Evolutionary conservation across 2,113 vertebrate species (phyloP).

Genomic region (Aphelocoma coerulescens): DNA sequence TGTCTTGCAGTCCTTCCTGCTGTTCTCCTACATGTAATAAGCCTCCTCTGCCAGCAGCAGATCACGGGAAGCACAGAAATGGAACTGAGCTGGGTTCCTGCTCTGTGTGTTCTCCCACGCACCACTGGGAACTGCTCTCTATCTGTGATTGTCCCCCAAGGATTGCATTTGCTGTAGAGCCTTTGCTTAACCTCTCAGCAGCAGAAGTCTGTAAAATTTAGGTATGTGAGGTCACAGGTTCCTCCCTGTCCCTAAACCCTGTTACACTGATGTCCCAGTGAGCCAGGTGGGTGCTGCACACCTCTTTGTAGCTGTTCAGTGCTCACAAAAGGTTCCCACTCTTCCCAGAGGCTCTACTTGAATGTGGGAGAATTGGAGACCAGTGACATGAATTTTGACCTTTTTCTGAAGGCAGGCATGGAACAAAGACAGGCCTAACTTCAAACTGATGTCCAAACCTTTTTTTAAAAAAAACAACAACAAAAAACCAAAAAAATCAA

Average conservation of each 20-base stretch:
- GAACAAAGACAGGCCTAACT: not conserved
- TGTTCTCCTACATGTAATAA: not conserved
- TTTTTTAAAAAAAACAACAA: not conserved
- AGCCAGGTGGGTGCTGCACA: not conserved
- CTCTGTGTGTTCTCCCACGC: not conserved
- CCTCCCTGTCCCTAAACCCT: not conserved
- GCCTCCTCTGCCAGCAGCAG: not conserved
- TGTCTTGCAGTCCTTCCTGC: not conserved
- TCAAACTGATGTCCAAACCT: not conserved
- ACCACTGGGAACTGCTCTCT: not conserved
- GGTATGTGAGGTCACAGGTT: not conserved
- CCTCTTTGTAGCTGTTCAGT: not conserved
- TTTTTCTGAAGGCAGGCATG: not conserved
- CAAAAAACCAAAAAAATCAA: not conserved
- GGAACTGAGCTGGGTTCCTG: not conserved
- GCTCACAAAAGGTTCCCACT: not conserved
- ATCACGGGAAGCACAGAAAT: not conserved
- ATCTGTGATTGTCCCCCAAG: not conserved
- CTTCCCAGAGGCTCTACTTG: not conserved
- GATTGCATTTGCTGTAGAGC: not conserved
- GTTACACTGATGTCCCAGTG: not conserved
- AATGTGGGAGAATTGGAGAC: not conserved
- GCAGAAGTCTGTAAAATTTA: not conserved
- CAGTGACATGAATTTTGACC: not conserved
- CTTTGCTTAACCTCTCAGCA: not conserved